phyloP scores from a whole-genome alignment of 1,140 invertebrate species.

The Cydia splendana region DNA sequence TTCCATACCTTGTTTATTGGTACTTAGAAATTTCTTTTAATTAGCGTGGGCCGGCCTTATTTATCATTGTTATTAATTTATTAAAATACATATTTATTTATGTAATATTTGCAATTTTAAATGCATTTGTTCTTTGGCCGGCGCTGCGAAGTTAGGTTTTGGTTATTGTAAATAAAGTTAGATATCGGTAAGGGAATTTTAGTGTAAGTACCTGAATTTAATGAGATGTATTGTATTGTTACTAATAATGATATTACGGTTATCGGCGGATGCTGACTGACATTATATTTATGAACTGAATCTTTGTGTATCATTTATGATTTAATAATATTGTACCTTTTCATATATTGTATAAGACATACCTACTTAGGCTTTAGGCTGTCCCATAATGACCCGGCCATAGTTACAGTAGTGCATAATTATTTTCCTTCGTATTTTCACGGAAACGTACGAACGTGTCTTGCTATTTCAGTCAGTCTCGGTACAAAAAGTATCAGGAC shows the following conservation, averaged over 20 bases:
- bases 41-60: constrained; percentile 25
- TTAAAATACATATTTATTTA: constrained; percentile 25
- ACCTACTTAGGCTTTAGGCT: no score
- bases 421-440: no score
- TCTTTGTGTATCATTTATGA: background rate
- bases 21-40: constrained; percentile 24
- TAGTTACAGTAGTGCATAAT: no score
- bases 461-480: no score
- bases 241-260: constrained; percentile 16
- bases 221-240: constrained; percentile 31
- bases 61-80: constrained; percentile 37
- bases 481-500: no score
- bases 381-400: no score
- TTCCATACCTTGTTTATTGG: background rate
- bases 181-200: constrained; percentile 36
- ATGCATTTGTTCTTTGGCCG: background rate
- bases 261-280: constrained; percentile 17
- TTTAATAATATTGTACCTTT: no score
- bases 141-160: constrained; percentile 12
- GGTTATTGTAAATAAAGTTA: constrained; percentile 29
- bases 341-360: no score
- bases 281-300: constrained; percentile 30
- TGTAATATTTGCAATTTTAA: constrained; percentile 8
- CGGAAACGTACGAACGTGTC: no score
- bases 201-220: constrained; percentile 57